phyloP scores from a whole-genome alignment of 2,797 vertebrate genomes.

The Gastrophryne carolinensis region DNA sequence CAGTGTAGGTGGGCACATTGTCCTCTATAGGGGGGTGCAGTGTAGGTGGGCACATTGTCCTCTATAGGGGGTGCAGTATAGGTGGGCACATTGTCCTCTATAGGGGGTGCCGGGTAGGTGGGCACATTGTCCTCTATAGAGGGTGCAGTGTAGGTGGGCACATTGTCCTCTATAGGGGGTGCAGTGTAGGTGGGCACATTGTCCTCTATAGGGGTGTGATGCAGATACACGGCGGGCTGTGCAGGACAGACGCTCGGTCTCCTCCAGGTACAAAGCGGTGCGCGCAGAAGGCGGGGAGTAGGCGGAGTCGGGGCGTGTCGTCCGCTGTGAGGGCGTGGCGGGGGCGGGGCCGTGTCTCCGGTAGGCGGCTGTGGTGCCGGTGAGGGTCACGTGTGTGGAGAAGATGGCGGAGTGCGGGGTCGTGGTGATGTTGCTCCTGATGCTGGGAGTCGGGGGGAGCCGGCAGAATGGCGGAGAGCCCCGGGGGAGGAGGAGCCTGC shows the following conservation, averaged over 20 bases:
- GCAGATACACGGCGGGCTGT: not conserved
- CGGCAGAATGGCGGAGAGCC: slow-evolving; percentile 58
- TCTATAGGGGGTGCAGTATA: no score
- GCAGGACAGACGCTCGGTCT: no score
- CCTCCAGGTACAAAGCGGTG: no score
- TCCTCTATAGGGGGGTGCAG: no score
- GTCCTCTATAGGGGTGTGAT: not conserved
- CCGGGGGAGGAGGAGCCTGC: slow-evolving; percentile 86
- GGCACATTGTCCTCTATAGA: no score
- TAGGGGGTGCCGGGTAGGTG: no score
- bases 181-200: not conserved
- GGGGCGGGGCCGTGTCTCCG: not conserved
- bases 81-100: no score
- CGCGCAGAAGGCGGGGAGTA: no score
- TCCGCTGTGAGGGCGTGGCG: not conserved
- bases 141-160: no score
- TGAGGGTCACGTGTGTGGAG: not conserved
- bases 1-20: no score
- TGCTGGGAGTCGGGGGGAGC: slow-evolving; percentile 5
- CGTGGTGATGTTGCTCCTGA: not conserved
- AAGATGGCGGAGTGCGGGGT: slow-evolving; percentile 39
- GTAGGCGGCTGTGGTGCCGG: not conserved
- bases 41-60: no score
- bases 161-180: not conserved
- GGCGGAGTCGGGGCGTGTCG: rapidly evolving